phyloP scores from a whole-genome alignment of 1,140 invertebrate genomes.

The Steinernema feltiae region DNA sequence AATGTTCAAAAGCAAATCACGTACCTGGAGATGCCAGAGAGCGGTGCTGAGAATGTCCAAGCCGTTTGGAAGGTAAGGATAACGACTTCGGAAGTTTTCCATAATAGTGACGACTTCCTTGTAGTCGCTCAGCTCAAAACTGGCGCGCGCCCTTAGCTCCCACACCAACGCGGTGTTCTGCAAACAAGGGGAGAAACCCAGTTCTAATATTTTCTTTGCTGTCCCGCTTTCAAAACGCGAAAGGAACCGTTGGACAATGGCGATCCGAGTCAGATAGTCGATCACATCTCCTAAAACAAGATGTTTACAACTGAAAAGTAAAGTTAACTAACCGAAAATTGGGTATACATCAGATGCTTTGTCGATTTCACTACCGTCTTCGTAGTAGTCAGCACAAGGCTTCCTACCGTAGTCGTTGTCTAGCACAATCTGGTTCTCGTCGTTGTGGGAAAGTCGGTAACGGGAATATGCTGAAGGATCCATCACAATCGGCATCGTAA shows the following conservation, averaged over 20 bases:
- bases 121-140: conserved; percentile 88
- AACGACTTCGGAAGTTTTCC: conserved; percentile 71
- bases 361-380: background rate
- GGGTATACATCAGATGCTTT: background rate
- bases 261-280: conserved; percentile 7
- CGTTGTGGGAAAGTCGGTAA: background rate
- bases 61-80: conserved; percentile 73
- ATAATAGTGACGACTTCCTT: conserved; percentile 67
- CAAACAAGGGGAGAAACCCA: conserved; percentile 72
- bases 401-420: background rate
- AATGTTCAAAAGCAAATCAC: background rate
- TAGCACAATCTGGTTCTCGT: background rate
- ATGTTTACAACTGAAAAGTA: conserved; percentile 10
- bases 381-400: background rate
- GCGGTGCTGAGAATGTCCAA: conserved; percentile 86
- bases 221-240: background rate
- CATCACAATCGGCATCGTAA: background rate
- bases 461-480: background rate
- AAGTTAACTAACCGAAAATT: conserved; percentile 4
- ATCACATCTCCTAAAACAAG: conserved; percentile 6
- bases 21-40: conserved; percentile 78
- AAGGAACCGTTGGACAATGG: conserved; percentile 71
- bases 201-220: background rate
- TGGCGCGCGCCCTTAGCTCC: conserved; percentile 76
- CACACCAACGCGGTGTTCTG: conserved; percentile 84